phyloP scores from a whole-genome alignment of 2,888 invertebrate species.

The Hyles lineata region DNA sequence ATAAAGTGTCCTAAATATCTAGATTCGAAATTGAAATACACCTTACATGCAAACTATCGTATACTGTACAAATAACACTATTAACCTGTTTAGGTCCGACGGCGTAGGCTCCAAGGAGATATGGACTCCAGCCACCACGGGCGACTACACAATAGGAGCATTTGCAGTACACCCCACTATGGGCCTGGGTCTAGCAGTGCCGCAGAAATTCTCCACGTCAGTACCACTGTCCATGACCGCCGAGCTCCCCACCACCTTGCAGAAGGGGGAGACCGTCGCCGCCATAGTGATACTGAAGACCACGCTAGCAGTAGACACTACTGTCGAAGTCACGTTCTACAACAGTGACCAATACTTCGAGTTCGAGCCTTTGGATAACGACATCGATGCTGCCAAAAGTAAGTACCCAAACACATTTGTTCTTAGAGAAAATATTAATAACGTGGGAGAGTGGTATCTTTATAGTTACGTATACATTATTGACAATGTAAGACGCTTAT shows the following conservation, averaged over 20 bases:
- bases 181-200: slow-evolving; percentile 72
- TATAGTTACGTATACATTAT: too few relatives aligned
- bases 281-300: slow-evolving; percentile 95
- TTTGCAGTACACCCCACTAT: slow-evolving; percentile 77
- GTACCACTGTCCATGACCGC: slow-evolving; percentile 92
- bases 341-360: slow-evolving; percentile 92
- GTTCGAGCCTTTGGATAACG: slow-evolving; percentile 92
- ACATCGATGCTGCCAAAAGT: slow-evolving; percentile 89
- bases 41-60: too few relatives aligned
- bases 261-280: slow-evolving; percentile 95
- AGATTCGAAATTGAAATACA: too few relatives aligned
- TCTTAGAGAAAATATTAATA: too few relatives aligned
- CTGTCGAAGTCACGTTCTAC: slow-evolving; percentile 93
- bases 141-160: slow-evolving; percentile 72
- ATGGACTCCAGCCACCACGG: slow-evolving; percentile 68
- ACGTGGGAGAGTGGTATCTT: too few relatives aligned
- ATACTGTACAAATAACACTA: too few relatives aligned
- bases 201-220: slow-evolving; percentile 66
- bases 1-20: too few relatives aligned
- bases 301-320: slow-evolving; percentile 91
- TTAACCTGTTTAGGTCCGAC: slow-evolving; percentile 56
- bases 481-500: too few relatives aligned
- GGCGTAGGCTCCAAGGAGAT: slow-evolving; percentile 72
- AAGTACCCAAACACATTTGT: slow-evolving; percentile 63
- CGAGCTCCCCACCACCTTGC: slow-evolving; percentile 94